Evolutionary conservation across 2,888 invertebrate species (phyloP), one percentile per base, ranked within the genome.

Genomic region (Sinodicranocentrus sp.): DNA sequence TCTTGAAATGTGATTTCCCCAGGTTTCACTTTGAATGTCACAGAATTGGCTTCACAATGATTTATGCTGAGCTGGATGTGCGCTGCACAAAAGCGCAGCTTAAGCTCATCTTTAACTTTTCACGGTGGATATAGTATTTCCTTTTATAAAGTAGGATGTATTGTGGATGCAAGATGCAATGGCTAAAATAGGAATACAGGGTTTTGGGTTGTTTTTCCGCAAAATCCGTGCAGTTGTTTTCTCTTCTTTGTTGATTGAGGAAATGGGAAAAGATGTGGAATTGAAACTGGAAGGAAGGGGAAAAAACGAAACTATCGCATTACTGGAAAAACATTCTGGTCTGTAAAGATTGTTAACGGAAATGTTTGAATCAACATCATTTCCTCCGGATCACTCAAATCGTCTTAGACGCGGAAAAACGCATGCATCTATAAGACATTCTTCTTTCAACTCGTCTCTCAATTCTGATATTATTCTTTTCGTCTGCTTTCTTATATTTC

Each of bases 1-100:
- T 57, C 57, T 57, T 57, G 57, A 57, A 57, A 17, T 33, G 23
- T 72, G 72, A 72, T 72, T 72, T 72, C 72, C 72, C 72, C 72
- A 72, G 72, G 72, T 72, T 72, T 72, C 72, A 61, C 72, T 72
- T 72, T 72, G 72, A 72, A 72, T 72, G 72, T 72, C 72, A 72
- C 72, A 72, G 43, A 72, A 72, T 72, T 72, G 72, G 72, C 72
- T 72, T 59, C 44, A 61, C 72, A 72, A 72, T 72, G 72, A 72
- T 72, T 72, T 72, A 72, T 72, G 61, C 54, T 52, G 28, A 25
- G 44, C 52, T 33, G 33, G 10, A 52, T 52, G 68, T 26, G 17
- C 28, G 8, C n/a, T 26, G 68, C 52, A 52, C 43, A 43, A 52
- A 70, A 71, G 48, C 54, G 68, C 52, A 70, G 68, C 33, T 33